Percentiles rank a stretch among this genome's conserved stretches.
Conservation (phyloP, 2,888 invertebrate species). For the Eulithis prunata region DNA sequence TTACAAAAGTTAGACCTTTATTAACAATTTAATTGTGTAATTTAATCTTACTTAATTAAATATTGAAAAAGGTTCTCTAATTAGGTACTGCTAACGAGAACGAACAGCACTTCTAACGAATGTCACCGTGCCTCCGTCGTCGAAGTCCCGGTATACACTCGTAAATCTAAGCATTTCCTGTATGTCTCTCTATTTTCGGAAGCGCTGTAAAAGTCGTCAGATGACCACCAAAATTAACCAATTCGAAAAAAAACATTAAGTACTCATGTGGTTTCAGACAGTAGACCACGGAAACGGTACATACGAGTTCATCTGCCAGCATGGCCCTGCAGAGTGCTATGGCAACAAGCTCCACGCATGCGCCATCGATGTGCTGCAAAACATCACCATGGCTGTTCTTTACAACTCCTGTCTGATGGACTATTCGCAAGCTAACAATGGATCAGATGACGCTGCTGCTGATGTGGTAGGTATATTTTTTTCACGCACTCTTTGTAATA, state of each 20-base stretch:
- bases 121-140: too few relatives aligned
- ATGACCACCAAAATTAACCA: too few relatives aligned
- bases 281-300: slow-evolving; percentile 36
- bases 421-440: slow-evolving; percentile 35
- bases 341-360: slow-evolving; percentile 93
- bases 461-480: slow-evolving; percentile 52
- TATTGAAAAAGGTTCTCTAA: too few relatives aligned
- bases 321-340: slow-evolving; percentile 88
- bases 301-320: slow-evolving; percentile 88
- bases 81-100: too few relatives aligned
- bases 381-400: slow-evolving; percentile 83
- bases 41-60: background rate
- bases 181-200: too few relatives aligned
- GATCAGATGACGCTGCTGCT: slow-evolving; percentile 57
- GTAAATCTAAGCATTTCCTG: too few relatives aligned
- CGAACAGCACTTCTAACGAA: too few relatives aligned
- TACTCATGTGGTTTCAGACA: slow-evolving; percentile 48
- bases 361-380: slow-evolving; percentile 85
- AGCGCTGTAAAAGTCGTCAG: too few relatives aligned
- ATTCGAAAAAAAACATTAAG: too few relatives aligned
- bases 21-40: too few relatives aligned
- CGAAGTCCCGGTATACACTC: too few relatives aligned
- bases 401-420: slow-evolving; percentile 81
- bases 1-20: too few relatives aligned
- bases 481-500: background rate